phyloP scores from a whole-genome alignment of 2,113 vertebrate genomes.

The Sardina pilchardus region DNA sequence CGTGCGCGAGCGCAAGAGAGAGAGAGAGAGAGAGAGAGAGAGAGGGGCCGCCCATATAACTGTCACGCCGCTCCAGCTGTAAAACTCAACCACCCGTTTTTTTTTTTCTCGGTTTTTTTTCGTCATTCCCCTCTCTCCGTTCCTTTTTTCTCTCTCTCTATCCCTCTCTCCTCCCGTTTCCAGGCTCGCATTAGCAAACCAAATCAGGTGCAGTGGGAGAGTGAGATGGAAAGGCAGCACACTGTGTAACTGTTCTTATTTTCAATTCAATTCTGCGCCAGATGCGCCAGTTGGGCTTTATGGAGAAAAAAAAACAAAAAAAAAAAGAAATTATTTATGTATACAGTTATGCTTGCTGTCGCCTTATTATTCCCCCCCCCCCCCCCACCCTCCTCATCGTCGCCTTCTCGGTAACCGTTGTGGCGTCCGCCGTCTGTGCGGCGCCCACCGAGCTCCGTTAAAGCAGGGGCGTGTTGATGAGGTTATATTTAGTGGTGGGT shows the following conservation, averaged over 20 bases:
- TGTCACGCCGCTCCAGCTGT: not conserved
- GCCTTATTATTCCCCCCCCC: not conserved
- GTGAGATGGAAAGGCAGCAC: not conserved
- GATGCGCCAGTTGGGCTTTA: no score
- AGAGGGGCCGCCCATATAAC: not conserved
- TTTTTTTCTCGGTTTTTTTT: not conserved
- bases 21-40: not conserved
- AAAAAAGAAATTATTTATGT: not conserved
- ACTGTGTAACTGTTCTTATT: constrained; percentile 6
- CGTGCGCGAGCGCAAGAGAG: no score
- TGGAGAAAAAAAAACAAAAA: no score
- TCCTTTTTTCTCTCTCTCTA: not conserved
- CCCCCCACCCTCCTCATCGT: not conserved
- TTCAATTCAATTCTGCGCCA: constrained; percentile 22
- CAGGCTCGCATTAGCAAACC: not conserved
- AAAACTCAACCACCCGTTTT: not conserved
- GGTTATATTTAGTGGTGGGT: constrained; percentile 57
- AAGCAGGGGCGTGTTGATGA: constrained; percentile 50
- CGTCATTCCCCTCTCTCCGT: not conserved
- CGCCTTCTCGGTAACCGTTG: not conserved
- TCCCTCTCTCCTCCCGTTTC: not conserved
- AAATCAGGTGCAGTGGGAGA: constrained; percentile 15
- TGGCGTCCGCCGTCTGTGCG: not conserved
- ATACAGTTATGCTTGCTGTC: not conserved
- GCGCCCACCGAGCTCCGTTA: not conserved